A percentile compares a stretch with the other conserved stretches of the same genome.
Evolutionary conservation across 2,888 invertebrate genomes (phyloP).

Genomic region (Noctua comes): DNA sequence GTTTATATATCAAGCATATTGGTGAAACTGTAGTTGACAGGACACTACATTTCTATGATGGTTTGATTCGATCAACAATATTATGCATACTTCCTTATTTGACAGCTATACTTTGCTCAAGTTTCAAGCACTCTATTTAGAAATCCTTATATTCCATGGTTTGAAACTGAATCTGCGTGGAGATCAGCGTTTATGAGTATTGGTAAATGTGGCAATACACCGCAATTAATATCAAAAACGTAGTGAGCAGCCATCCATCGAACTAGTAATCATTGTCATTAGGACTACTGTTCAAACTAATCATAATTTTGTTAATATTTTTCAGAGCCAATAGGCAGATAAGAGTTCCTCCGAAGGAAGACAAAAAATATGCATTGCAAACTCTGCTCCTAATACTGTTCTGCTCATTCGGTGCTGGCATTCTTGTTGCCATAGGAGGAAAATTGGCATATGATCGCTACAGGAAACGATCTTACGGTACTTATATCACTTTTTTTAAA

Average conservation of each 20-base stretch:
- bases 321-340: neutral
- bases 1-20: too few species aligned
- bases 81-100: neutral
- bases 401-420: constrained; percentile 47
- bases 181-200: neutral
- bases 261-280: neutral
- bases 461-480: constrained; percentile 52
- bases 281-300: neutral
- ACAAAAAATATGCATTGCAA: constrained; percentile 15
- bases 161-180: neutral
- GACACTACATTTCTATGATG: neutral
- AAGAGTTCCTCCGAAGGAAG: accelerated
- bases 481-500: neutral
- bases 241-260: neutral
- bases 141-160: neutral
- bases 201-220: neutral
- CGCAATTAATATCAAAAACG: neutral
- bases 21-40: neutral
- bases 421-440: constrained; percentile 29
- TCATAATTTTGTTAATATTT: constrained; percentile 17
- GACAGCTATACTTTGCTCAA: neutral
- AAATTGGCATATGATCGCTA: constrained; percentile 44
- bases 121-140: neutral
- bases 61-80: neutral
- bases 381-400: constrained; percentile 33